A percentile compares a stretch with the other conserved stretches of the same genome.
These are phyloP conservation scores for Pachycephus smyrnensis DNA, from an alignment of 2,888 invertebrate genomes.

Conservation along the genomic window DNA sequence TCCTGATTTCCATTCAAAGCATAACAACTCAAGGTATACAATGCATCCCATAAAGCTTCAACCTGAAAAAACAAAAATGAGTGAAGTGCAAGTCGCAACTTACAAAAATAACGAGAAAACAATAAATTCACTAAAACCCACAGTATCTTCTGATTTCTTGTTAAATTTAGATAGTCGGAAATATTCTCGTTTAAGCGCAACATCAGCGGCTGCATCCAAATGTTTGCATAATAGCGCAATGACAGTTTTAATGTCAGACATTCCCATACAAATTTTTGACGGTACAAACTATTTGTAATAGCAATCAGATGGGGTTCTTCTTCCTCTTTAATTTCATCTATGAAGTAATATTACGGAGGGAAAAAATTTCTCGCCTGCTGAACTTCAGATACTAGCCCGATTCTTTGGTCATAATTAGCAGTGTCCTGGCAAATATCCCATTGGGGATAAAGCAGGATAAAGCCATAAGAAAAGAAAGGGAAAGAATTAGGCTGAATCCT, in stretches of 20 bases:
- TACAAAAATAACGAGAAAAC: slow-evolving; percentile 20
- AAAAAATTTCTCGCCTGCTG: too few species aligned
- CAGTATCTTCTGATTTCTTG: slow-evolving; percentile 48
- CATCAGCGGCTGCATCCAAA: slow-evolving; percentile 51
- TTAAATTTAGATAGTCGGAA: slow-evolving; percentile 62
- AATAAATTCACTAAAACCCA: slow-evolving; percentile 46
- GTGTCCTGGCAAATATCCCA: too few species aligned
- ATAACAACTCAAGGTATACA: slow-evolving; percentile 44
- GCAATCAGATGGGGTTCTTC: too few species aligned
- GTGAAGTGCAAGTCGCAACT: slow-evolving; percentile 20
- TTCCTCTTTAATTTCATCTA: too few species aligned
- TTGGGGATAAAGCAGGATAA: too few species aligned
- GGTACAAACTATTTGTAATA: too few species aligned
- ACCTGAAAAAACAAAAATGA: slow-evolving; percentile 30
- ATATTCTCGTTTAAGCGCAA: slow-evolving; percentile 58
- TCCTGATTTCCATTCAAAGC: slow-evolving; percentile 32
- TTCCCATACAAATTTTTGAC: slow-evolving; percentile 21
- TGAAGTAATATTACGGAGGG: too few species aligned
- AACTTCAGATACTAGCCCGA: too few species aligned
- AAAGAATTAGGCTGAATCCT: too few species aligned
- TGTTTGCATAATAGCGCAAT: slow-evolving; percentile 61
- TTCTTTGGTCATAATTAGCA: too few species aligned
- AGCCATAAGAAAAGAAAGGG: too few species aligned
- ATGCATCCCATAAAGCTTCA: slow-evolving; percentile 48
- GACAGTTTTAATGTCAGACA: slow-evolving; percentile 58